Evolutionary conservation across 2,113 vertebrate species (phyloP), one percentile per base, ranked within the genome.

Genomic region (Grantiella picta): DNA sequence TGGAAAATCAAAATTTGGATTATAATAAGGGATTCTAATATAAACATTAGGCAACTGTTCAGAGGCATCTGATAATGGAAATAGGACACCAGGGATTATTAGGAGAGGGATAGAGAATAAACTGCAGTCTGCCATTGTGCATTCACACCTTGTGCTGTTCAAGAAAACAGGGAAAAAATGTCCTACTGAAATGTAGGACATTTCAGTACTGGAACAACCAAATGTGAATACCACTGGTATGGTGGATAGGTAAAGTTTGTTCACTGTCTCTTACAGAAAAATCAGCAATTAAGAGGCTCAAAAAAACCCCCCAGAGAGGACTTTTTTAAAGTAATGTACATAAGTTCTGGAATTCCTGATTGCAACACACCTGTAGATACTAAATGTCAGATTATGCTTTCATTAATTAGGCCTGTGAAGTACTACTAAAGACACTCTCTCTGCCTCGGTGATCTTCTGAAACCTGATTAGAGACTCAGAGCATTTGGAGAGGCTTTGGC

Each of bases 121-220:
- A 76, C n/a, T 57, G 35, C n/a, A 85, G 11, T 53, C 29, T 82
- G 20, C 31, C 24, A 49, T 10, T 65, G 36, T 60, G 42, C 33
- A 60, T 91, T 91, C 35, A 52, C 13, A 68, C 22, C 35, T 69
- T 38, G 16, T 38, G 35, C 23, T 76, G 29, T 27, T 72, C 35
- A 76, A 82, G 14, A 77, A 90, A 92, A 79, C 1, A 11, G 29
- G 13, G 8, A 59, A 82, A 78, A 64, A 53, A 53, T n/a, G n/a
- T n/a, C n/a, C n/a, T 71, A 57, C 2, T 54, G 47, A 63, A 80
- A 71, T n/a, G 17, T 22, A 56, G 28, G n/a, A 49, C 9, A 57
- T 52, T 9, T 29, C 50, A 40, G 18, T 35, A 33, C 2, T 54
- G n/a, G 31, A 54, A 47, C 19, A 72, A n/a, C 1, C 0, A 5